phyloP scores from a whole-genome alignment of 2,888 invertebrate genomes.

The Sarcophaga rosellei region DNA sequence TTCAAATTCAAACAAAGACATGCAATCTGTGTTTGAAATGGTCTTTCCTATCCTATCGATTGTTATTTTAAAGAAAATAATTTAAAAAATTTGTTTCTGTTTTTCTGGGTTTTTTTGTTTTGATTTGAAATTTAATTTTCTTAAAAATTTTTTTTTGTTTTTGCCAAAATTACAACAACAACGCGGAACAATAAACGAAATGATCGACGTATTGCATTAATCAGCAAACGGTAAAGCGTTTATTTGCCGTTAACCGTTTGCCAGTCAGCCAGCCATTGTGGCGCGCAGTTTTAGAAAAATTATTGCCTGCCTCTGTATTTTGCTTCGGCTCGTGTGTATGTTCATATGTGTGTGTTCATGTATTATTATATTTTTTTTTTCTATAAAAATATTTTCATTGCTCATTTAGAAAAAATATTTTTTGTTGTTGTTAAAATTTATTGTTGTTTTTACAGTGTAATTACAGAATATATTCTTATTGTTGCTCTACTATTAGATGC shows the following conservation, averaged over 20 bases:
- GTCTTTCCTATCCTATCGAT: not conserved
- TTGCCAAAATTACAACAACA: conserved; percentile 44
- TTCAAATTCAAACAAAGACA: conserved; percentile 1
- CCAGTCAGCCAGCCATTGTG: conserved; percentile 53
- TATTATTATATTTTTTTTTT: conserved; percentile 3
- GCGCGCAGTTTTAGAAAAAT: conserved; percentile 50
- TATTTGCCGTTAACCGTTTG: conserved; percentile 48
- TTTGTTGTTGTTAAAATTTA: no score
- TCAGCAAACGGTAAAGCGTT: not conserved
- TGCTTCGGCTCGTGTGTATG: not conserved
- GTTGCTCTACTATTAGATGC: no score
- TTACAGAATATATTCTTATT: no score
- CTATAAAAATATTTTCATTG: no score
- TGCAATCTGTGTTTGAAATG: not conserved
- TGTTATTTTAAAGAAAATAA: not conserved
- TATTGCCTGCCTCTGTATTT: not conserved
- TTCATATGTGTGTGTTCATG: not conserved
- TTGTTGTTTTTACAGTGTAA: no score
- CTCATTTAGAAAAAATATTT: no score
- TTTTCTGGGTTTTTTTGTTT: not conserved
- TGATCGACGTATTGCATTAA: not conserved
- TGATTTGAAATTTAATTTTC: conserved; percentile 24
- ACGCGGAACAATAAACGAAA: conserved; percentile 30
- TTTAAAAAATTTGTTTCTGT: not conserved
- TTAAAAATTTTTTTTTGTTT: conserved; percentile 6